A percentile compares a stretch with the other conserved stretches of the same genome.
These are phyloP conservation scores for Bombus pyrosoma DNA, from an alignment of 1,140 invertebrate species.

Conservation along the genomic window DNA sequence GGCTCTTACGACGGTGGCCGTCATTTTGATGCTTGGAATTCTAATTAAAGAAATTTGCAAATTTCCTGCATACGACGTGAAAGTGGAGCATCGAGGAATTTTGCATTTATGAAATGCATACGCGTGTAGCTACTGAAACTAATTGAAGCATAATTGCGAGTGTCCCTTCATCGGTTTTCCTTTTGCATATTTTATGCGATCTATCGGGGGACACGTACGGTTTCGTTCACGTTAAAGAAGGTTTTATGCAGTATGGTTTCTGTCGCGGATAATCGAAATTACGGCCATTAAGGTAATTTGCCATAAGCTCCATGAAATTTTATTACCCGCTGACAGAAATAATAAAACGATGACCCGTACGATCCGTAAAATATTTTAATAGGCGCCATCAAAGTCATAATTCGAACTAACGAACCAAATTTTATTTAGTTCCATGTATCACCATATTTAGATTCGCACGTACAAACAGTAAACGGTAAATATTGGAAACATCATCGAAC, in stretches of 20 bases:
- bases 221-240: too few species aligned
- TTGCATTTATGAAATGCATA: background rate
- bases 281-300: background rate
- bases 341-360: background rate
- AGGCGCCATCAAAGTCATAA: background rate
- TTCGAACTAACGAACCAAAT: background rate
- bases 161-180: background rate
- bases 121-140: background rate
- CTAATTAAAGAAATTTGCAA: background rate
- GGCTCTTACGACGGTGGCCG: background rate
- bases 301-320: background rate
- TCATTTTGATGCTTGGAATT: background rate
- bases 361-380: conserved; percentile 9
- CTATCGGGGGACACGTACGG: background rate
- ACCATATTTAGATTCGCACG: background rate
- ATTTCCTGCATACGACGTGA: background rate
- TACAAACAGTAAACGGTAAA: too few species aligned
- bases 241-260: background rate
- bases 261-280: background rate
- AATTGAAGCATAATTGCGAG: background rate
- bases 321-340: background rate
- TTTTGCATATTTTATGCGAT: background rate
- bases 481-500: too few species aligned
- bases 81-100: background rate
- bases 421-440: too few species aligned